Evolutionary conservation across 2,113 vertebrate genomes (phyloP), one percentile per base, ranked within the genome.

Genomic region (Fregata magnificens): DNA sequence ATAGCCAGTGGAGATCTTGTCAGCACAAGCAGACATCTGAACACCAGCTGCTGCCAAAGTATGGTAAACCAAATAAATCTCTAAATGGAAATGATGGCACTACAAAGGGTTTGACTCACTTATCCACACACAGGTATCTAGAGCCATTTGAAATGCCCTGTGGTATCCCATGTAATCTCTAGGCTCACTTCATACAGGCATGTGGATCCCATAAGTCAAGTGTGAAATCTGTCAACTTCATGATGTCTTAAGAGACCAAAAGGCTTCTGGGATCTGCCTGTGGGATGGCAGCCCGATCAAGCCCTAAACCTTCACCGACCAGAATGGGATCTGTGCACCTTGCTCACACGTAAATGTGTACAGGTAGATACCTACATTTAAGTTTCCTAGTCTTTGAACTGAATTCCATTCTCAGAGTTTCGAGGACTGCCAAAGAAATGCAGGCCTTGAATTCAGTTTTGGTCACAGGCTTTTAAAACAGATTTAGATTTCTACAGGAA

Each of bases 301-400:
- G 38, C 11, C 58, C 44, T 59, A 45, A 86, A 38, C 8, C 25
- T 76, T 28, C 34, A n/a, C 16, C 1, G 13, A 56, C 13, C 9
- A 45, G 21, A 56, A 74, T 12, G 31, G 11, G 52, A 78, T 13
- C 21, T 67, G 62, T n/a, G 6, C 10, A 52, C 40, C 44, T 73
- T 45, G 16, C 53, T 59, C 17, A 32, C 3, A 44, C 0, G 1
- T 34, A 67, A 62, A 78, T 24, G 9, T 1, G 1, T 52, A 19
- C 18, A 32, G 38, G 9, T 31, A 62, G 28, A 45, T 28, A 31
- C 10, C 13, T 56, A 31, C 16, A 40, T 53, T 69, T 59, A 25
- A 71, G n/a, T 22, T 44, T 34, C 70, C 22, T 42, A 45, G 28
- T 31, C 36, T 59, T 71, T 70, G 34, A 73, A 42, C 12, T 58